Base-by-base conservation (phyloP, 2,888 invertebrate genomes). In the Tachina fera region DNA sequence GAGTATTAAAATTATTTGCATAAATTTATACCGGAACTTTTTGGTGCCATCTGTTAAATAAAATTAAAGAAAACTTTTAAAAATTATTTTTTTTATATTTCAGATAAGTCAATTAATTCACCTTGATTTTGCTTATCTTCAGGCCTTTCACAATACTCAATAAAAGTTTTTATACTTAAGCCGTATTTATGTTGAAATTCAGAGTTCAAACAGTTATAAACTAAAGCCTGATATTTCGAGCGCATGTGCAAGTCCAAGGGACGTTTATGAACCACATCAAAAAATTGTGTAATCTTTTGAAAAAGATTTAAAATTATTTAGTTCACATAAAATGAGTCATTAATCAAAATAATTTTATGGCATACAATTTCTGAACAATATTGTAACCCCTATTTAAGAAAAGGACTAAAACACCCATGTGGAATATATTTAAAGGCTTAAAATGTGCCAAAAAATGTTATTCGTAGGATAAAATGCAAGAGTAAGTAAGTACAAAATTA, bases 71-170 rank as follows among this genome's bases (percentile, higher is more conserved):
- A 56, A 22, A 13, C 8, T 19, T 14, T 65, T n/a, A 13, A 16
- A 14, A 14, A 70, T 45, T 22, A 65, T 3, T 31, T 2, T 31
- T 56, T 47, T 31, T 1, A 6, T 31, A 31, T 31, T 6, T 6
- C 31, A 6, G 31, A 22, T 45, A 31, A 9, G 0, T 39, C 1
- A 67, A 47, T 0, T 0, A n/a, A 31, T 3, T 45, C 61, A 84
- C 83, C 79, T 75, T 63, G 70, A 41, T 75, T 22, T 9, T 45
- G 10, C 11, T 0, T 9, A 3, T 88, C 87, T 9, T 87, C 84
- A 0, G 88, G 85, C 9, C 86, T 22, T n/a, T 89, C 90, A 80
- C 92, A 92, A 65, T 92, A 92, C 74, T 92, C 90, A 61, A 92
- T 88, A 71, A 78, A 89, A 45, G 89, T 90, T 47, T 89, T 89